Percentiles rank a stretch among this genome's conserved stretches.
These are phyloP conservation scores for Sinotaia quadrata DNA, from an alignment of 2,888 invertebrate genomes.

Conservation along the genomic window DNA sequence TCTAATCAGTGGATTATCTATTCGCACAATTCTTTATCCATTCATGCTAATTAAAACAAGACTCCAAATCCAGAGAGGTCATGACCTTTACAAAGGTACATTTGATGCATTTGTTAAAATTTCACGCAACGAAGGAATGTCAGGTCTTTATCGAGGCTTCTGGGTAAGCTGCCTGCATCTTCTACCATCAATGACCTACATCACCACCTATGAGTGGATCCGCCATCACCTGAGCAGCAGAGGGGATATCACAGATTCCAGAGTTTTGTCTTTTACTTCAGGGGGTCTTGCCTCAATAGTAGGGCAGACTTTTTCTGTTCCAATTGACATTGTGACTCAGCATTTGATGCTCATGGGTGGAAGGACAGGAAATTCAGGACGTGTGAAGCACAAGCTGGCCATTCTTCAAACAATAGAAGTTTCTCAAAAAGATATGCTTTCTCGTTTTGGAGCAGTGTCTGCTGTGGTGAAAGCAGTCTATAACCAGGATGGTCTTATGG, in stretches of 20 bases:
- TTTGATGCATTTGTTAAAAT: constrained; percentile 92
- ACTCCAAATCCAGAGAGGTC: constrained; percentile 78
- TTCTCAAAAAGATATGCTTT: constrained; percentile 24
- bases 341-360: constrained; percentile 93
- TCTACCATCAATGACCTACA: constrained; percentile 77
- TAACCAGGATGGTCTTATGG: constrained; percentile 84
- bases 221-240: constrained; percentile 83
- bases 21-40: constrained; percentile 87
- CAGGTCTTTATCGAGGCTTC: constrained; percentile 92
- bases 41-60: constrained; percentile 94
- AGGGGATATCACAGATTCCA: constrained; percentile 73
- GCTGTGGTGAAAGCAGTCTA: constrained; percentile 84
- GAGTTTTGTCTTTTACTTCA: constrained; percentile 75
- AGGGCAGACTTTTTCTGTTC: constrained; percentile 95
- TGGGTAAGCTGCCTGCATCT: constrained; percentile 88
- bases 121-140: constrained; percentile 83
- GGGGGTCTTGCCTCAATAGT: constrained; percentile 92
- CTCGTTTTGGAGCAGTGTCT: constrained; percentile 52
- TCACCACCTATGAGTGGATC: constrained; percentile 93
- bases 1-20: constrained; percentile 88
- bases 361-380: constrained; percentile 20
- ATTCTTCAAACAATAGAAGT: constrained; percentile 29
- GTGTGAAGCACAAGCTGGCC: constrained; percentile 27
- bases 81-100: constrained; percentile 82
- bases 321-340: constrained; percentile 96